Evolutionary conservation across 2,888 invertebrate genomes (phyloP), one percentile per base, ranked within the genome.

Genomic region (Rotaria sp.): DNA sequence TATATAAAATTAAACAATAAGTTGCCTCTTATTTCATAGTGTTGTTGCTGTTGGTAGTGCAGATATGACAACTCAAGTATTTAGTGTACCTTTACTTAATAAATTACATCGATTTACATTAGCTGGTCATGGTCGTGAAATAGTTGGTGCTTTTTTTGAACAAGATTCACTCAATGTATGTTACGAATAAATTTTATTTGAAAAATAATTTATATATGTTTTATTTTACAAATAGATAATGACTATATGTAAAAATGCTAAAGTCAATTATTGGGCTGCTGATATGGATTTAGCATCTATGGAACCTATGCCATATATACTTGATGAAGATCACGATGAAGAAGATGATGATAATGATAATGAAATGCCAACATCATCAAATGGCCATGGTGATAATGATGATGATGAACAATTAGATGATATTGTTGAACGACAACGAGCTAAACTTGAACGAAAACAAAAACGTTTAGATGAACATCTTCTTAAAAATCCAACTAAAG

Each of bases 111-210:
- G 94, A 87, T 94, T 94, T 89, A 93, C 94, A 0, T 91, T 98
- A 38, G 94, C 95, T 24, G 95, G 95, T 0, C 96, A 97, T 90
- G 94, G 94, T 0, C 95, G 96, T 90, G 92, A 93, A 84, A 94
- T 99, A 86, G 94, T 96, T 0, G 94, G 94, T 0, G 94, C 95
- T 84, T 97, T 95, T 91, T 98, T 99, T 92, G 95, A 96, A 90
- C 93, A 94, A 86, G 93, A 94, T 87, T 95, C 94, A 88, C 93
- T 97, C 88, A 95, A 97, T 91, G 92, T 97, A 87, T 88, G 89
- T 88, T 8, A 7, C 13, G 5, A 87, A 80, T 24, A 24, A 24
- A 10, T 15, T 52, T 52, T 3, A 5, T 52, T 52, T 52, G 5
- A 24, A 52, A 5, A 24, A 50, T 3, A 50, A 15, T 50, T 50